Evolutionary conservation across 2,113 vertebrate genomes (phyloP), one percentile per base, ranked within the genome.

Genomic region (Aspiorhynchus laticeps): DNA sequence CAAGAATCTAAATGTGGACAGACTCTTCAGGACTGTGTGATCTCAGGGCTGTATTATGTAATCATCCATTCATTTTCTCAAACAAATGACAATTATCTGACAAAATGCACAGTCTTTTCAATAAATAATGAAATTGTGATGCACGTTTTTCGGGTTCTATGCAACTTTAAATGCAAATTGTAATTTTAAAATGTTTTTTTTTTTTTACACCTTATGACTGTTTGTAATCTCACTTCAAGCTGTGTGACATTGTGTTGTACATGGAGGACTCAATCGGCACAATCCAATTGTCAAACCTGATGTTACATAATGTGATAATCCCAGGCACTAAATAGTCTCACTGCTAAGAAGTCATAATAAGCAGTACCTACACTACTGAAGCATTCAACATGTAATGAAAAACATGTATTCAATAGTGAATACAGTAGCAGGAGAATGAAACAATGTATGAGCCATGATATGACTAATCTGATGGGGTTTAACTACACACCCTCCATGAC

Each of bases 201-300:
- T 59, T 38, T 33, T 36, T 38, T 33, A 14, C 48, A 56, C 76
- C 17, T 56, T 19, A 79, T 79, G 77, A 59, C 77, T 80, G 48
- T 36, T 36, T 78, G 24, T 67, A 67, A 67, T 67, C 41, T 82
- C 80, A 65, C 7, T 56, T 33, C 7, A n/a, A 76, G 48, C 15
- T 51, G 24, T 82, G 26, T 65, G 79, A 46, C 56, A 65, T 63
- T 43, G 80, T 12, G 17, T 46, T 82, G 61, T 73, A 86, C 61
- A 24, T 33, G 9, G 15, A 73, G 24, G 21, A 59, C 77, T 80
- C 12, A 80, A 46, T 28, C 10, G 63, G n/a, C 41, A 67, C 38
- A 77, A 67, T 69, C 71, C 84, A 85, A 76, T 48, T 69, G 80
- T 82, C n/a, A 80, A 67, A 69, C 61, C 61, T 65, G 38, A 48